Evolutionary conservation across 2,797 vertebrate species (phyloP), one percentile per base, ranked within the genome.

Genomic region (Falco berigora): DNA sequence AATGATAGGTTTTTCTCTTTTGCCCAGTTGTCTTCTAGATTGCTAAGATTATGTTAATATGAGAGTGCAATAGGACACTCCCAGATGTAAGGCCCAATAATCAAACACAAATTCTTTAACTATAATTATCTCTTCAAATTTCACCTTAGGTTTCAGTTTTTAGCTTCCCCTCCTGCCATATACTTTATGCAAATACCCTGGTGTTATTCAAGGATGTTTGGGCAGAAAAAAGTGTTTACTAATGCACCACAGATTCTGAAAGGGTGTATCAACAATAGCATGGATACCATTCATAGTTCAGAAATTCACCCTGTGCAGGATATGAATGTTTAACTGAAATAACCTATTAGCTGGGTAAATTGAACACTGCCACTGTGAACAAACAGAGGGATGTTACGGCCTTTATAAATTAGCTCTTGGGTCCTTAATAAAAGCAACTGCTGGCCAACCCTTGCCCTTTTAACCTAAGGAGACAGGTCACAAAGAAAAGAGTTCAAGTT

Each of bases 41-140:
- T 82, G 86, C 72, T 81, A 86, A 85, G 90, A 89, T 30, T 91
- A 52, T 94, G 85, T 91, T 93, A 93, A 95, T 91, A 69, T 50
- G 68, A 84, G 86, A 86, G 56, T 47, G 91, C 69, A 96, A 38
- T 44, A 86, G 62, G 85, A 88, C 87, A 42, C 87, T 93, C 81
- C 92, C 88, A 92, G 82, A 59, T 66, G 67, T 83, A 96, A 66
- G 93, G 63, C 55, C 63, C 77, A 83, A 74, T 64, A 96, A 95
- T 94, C 67, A 95, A 96, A 78, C 79, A 94, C 30, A 81, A 93
- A 81, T 94, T 78, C 72, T 89, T 89, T 67, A 85, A 49, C 86
- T 93, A 32, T 89, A 91, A 96, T 96, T 94, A 88, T 86, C 42
- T 93, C 82, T 94, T 95, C 89, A 90, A 61, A 66, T 90, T 94